Evolutionary conservation across 2,797 vertebrate species (phyloP).

Genomic region (Philypnodon macrostomus): DNA sequence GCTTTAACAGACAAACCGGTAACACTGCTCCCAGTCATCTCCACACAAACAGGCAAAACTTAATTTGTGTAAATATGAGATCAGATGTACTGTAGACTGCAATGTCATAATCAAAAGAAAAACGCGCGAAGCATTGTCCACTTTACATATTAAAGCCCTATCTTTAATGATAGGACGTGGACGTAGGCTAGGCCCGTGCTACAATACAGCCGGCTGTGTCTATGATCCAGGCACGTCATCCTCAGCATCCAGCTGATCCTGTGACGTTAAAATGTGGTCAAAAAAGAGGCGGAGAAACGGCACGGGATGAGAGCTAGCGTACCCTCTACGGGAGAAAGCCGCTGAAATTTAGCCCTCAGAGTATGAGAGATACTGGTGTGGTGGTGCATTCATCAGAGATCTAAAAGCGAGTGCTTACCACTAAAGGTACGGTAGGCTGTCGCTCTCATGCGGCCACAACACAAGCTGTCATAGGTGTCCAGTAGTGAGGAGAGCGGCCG

Average conservation of each 20-base stretch:
- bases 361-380: constrained; percentile 3
- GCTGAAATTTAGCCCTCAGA: constrained; percentile 2
- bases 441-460: constrained; percentile 27
- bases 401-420: neutral
- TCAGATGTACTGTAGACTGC: constrained; percentile 14
- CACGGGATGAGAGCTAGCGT: constrained; percentile 2
- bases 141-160: no score
- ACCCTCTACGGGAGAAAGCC: no score
- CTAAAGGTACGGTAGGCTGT: neutral
- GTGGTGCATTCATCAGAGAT: neutral
- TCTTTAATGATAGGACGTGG: no score
- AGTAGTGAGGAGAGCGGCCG: constrained; percentile 33
- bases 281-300: constrained; percentile 30
- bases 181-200: neutral
- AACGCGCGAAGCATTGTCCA: no score
- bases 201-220: neutral
- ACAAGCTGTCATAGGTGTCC: constrained; percentile 31
- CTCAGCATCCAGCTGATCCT: constrained; percentile 12
- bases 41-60: constrained; percentile 31
- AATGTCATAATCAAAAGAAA: constrained; percentile 13
- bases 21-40: constrained; percentile 30
- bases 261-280: constrained; percentile 56
- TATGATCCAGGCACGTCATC: constrained; percentile 18
- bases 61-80: constrained; percentile 26
- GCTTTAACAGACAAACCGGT: constrained; percentile 39